These are phyloP conservation scores for Sylvilagus bachmani DNA, from an alignment of 2,113 vertebrate genomes.

Conservation along the genomic window DNA sequence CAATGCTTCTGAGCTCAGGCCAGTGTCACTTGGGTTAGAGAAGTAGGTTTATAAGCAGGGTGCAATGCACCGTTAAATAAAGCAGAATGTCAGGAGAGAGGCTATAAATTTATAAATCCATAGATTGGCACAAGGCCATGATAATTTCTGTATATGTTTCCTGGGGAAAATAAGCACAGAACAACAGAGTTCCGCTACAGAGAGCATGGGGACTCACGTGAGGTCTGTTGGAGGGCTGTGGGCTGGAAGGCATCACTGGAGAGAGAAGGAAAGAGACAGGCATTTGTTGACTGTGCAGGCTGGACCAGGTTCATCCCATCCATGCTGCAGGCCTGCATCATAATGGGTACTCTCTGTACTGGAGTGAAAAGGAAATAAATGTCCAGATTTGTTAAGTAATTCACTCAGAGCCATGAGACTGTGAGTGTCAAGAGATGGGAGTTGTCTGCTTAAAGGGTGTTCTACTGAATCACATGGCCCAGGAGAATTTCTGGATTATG, in stretches of 20 bases:
- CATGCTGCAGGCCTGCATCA: rapidly evolving
- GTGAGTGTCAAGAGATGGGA: background rate
- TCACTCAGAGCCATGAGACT: background rate
- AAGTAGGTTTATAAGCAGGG: background rate
- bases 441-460: background rate
- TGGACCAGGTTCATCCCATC: background rate
- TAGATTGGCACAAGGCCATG: background rate
- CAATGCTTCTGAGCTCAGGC: background rate
- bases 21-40: background rate
- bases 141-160: background rate
- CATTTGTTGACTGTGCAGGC: background rate
- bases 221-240: background rate
- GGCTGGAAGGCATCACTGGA: too few species aligned
- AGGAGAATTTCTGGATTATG: constrained; percentile 18
- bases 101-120: background rate
- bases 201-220: background rate
- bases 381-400: background rate
- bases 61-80: background rate
- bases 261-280: background rate
- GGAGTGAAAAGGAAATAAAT: background rate
- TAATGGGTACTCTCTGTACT: background rate
- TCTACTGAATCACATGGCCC: background rate
- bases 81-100: background rate
- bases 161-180: background rate
- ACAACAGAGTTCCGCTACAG: background rate